phyloP scores from a whole-genome alignment of 2,113 vertebrate genomes.

The Grammomys dolichurus region DNA sequence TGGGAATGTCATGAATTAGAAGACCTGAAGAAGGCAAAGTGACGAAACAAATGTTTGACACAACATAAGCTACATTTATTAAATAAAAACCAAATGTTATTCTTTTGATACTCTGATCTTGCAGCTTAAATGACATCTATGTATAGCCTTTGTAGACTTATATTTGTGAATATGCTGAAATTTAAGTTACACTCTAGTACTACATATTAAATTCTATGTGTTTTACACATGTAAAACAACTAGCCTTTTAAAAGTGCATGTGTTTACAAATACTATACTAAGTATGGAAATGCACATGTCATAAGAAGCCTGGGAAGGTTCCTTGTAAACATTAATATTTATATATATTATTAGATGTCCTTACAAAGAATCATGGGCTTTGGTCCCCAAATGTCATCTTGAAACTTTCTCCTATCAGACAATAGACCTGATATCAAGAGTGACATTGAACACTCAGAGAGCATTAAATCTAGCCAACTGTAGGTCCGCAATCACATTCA shows the following conservation, averaged over 20 bases:
- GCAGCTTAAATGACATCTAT: neutral
- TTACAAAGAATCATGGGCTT: neutral
- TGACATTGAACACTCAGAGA: neutral
- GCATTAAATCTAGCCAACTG: neutral
- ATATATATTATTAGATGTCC: neutral
- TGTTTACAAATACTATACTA: neutral
- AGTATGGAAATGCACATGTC: neutral
- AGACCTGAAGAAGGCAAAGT: neutral
- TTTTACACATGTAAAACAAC: constrained; percentile 37
- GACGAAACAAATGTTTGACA: neutral
- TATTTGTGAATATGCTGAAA: neutral
- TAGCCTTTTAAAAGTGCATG: neutral
- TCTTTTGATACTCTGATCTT: neutral
- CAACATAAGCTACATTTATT: neutral
- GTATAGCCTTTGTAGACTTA: neutral
- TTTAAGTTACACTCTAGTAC: neutral
- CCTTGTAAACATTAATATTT: constrained; percentile 11
- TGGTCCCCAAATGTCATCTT: neutral
- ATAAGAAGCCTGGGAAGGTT: neutral
- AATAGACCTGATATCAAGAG: neutral
- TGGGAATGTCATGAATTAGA: neutral
- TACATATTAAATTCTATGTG: neutral
- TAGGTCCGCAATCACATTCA: neutral
- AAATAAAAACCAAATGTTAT: neutral
- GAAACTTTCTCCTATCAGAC: neutral